Evolutionary conservation across 2,888 invertebrate genomes (phyloP), one percentile per base, ranked within the genome.

Genomic region (Synergus itoensis): DNA sequence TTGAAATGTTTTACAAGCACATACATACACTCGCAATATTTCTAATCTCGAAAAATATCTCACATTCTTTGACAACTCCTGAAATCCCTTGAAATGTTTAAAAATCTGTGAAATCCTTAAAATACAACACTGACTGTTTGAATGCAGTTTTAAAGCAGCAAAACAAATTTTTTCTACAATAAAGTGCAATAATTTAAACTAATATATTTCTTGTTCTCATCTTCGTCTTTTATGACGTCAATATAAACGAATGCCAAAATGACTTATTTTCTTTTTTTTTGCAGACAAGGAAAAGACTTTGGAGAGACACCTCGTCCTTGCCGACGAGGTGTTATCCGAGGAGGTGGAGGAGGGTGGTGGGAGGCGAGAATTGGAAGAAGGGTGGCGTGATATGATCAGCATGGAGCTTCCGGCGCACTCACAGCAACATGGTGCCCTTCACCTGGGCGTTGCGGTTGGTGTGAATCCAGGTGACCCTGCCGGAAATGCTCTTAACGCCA

Each of bases 361-460:
- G 83, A 84, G 86, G 84, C 85, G 89, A 83, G 88, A 87, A 84
- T 87, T 87, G 84, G 87, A 89, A 84, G 86, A 79, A 88, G 88
- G 87, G 89, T 90, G 88, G 88, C 87, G 88, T 90, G 90, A 90
- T 91, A 91, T 91, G 91, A 91, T 91, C 90, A 91, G 91, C 88
- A 91, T 91, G 91, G 91, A 91, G 89, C 88, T 91, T 88, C 90
- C 91, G 86, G 86, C 88, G 77, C 91, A 91, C 88, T 81, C 90
- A 87, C 88, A 89, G 87, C 91, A 91, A 87, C 91, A 91, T 84
- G 90, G 90, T 85, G 89, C 88, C 81, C 88, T 91, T 85, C 91
- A 91, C 86, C 89, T 90, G 81, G 90, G 90, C 82, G 88, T 88
- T 83, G 88, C 88, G 77, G 86, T 86, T 80, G 83, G 84, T 63